Conservation (phyloP, 2,888 invertebrate species). For the Acanthosoma haemorrhoidale region DNA sequence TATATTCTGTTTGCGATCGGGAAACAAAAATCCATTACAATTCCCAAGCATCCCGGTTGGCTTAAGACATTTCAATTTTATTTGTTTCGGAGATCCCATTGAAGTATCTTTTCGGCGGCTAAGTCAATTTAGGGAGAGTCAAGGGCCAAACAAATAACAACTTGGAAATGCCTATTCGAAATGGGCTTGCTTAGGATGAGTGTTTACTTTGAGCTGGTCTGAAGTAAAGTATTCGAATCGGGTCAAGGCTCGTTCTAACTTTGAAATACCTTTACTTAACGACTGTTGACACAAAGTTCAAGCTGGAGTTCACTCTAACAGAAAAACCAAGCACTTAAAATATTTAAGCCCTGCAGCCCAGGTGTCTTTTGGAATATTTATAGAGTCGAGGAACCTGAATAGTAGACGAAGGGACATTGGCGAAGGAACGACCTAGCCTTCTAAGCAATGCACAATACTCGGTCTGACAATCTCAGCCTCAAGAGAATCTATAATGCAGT, state of each 20-base stretch:
- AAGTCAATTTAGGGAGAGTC: not conserved
- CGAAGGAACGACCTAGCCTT: too few relatives aligned
- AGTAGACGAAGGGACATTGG: too few relatives aligned
- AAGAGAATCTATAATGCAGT: too few relatives aligned
- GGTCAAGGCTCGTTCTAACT: too few relatives aligned
- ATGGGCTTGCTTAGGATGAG: not conserved
- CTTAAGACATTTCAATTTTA: not conserved
- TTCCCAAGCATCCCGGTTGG: too few relatives aligned
- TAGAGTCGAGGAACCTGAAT: too few relatives aligned
- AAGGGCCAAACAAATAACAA: not conserved
- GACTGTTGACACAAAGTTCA: not conserved
- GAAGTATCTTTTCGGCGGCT: not conserved
- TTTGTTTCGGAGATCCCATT: not conserved
- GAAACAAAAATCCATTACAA: too few relatives aligned
- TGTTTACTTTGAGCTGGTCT: not conserved
- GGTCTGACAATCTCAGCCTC: too few relatives aligned
- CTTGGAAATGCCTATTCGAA: conserved; percentile 3
- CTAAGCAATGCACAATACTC: too few relatives aligned
- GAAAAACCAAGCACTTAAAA: not conserved
- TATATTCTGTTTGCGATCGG: too few relatives aligned
- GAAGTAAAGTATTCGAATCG: not conserved
- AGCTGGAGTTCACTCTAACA: not conserved
- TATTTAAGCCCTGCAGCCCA: too few relatives aligned
- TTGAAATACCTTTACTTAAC: not conserved
- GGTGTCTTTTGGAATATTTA: too few relatives aligned